Evolutionary conservation across 2,113 vertebrate species (phyloP).

Genomic region (Tauraco erythrolophus): DNA sequence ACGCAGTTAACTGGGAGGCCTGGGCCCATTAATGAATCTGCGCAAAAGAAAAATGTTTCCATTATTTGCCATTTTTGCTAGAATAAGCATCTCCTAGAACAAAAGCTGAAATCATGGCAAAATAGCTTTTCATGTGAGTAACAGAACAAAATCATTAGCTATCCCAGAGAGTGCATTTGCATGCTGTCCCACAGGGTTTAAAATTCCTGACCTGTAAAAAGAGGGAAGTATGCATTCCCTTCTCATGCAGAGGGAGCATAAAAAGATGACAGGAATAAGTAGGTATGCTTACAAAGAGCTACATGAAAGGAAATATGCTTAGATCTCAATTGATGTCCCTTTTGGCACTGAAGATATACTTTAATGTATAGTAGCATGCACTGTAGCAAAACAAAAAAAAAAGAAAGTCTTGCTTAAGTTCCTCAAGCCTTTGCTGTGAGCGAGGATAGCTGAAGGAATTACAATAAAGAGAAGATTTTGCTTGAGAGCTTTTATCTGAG

Average conservation of each 20-base stretch:
- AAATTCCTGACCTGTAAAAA: constrained; percentile 14
- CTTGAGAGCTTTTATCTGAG: neutral
- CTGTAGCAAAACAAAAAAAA: neutral
- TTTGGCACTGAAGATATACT: neutral
- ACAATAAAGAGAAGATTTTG: neutral
- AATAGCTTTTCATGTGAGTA: neutral
- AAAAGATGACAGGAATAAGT: neutral
- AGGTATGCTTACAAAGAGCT: neutral
- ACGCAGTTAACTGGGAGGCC: neutral
- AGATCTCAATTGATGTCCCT: neutral
- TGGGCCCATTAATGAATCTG: neutral
- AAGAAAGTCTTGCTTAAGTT: neutral
- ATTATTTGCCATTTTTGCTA: neutral
- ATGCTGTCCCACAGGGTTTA: neutral
- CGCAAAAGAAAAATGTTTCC: neutral
- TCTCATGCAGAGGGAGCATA: neutral
- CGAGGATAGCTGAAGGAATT: neutral
- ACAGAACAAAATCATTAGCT: neutral
- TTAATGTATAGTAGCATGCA: neutral
- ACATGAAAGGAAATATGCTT: neutral
- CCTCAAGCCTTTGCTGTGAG: neutral
- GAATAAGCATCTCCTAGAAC: neutral
- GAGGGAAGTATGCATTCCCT: neutral
- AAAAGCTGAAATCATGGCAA: neutral
- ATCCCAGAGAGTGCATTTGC: neutral